A percentile compares a stretch with the other conserved stretches of the same genome.
Conservation (phyloP, 2,888 invertebrate genomes). For the Elysia crispata region DNA sequence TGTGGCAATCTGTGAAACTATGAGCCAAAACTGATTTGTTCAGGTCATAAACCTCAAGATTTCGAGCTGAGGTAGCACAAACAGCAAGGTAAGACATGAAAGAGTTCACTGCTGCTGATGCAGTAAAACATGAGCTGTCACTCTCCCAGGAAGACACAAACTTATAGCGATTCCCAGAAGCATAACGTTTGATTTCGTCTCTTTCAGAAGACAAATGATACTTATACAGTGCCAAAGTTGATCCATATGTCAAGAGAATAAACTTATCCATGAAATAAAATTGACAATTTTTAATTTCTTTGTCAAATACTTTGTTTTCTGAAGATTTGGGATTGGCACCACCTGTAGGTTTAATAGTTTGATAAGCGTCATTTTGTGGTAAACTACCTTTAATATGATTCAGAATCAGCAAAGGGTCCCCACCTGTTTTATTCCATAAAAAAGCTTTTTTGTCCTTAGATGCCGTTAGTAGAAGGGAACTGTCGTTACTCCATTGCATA, state of each 20-base stretch:
- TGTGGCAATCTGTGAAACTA: constrained; percentile 70
- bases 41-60: constrained; percentile 74
- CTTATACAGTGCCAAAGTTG: constrained; percentile 72
- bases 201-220: constrained; percentile 72
- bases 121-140: constrained; percentile 68
- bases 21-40: constrained; percentile 70
- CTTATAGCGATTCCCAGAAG: constrained; percentile 71
- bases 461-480: constrained; percentile 68
- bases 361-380: not conserved
- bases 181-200: constrained; percentile 74
- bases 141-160: constrained; percentile 65
- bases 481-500: constrained; percentile 70
- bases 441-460: constrained; percentile 73
- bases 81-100: constrained; percentile 76
- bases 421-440: constrained; percentile 68
- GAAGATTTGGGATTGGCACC: not conserved
- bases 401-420: constrained; percentile 70
- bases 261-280: constrained; percentile 77
- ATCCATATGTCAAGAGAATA: constrained; percentile 69
- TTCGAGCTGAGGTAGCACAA: constrained; percentile 74
- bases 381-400: constrained; percentile 27
- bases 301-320: constrained; percentile 62
- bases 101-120: constrained; percentile 72
- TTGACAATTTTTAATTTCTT: constrained; percentile 71
- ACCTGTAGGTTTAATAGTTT: not conserved